Conservation (phyloP, 2,797 vertebrate species). For the Tapera naevia region DNA sequence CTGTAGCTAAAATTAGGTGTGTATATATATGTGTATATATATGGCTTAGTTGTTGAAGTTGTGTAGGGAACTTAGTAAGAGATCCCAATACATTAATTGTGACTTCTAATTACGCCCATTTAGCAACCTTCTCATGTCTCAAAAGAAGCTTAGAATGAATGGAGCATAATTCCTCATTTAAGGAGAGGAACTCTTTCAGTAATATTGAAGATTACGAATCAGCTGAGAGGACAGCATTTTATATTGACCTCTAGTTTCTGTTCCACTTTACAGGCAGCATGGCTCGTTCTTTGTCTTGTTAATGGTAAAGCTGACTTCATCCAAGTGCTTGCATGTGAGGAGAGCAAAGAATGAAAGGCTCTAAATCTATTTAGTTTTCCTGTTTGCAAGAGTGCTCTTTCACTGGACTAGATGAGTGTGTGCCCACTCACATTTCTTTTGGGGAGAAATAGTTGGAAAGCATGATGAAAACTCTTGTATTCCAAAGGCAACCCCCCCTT, state of each 20-base stretch:
- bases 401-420: neutral
- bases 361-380: neutral
- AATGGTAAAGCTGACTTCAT: neutral
- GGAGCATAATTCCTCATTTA: slow-evolving; percentile 12
- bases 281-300: neutral
- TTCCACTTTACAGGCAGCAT: neutral
- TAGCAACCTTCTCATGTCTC: neutral
- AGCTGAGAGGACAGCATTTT: neutral
- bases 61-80: neutral
- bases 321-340: neutral
- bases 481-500: neutral
- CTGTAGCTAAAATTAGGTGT: slow-evolving; percentile 1
- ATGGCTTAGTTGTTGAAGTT: neutral
- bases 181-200: neutral
- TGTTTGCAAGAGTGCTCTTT: neutral
- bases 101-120: neutral
- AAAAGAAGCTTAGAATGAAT: neutral
- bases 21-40: neutral
- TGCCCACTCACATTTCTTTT: neutral
- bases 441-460: neutral
- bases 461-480: neutral
- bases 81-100: neutral
- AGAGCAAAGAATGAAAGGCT: neutral
- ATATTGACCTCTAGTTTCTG: neutral
- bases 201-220: neutral